Evolutionary conservation across 1,140 invertebrate species (phyloP).

Genomic region (Drosophila nannoptera): DNA sequence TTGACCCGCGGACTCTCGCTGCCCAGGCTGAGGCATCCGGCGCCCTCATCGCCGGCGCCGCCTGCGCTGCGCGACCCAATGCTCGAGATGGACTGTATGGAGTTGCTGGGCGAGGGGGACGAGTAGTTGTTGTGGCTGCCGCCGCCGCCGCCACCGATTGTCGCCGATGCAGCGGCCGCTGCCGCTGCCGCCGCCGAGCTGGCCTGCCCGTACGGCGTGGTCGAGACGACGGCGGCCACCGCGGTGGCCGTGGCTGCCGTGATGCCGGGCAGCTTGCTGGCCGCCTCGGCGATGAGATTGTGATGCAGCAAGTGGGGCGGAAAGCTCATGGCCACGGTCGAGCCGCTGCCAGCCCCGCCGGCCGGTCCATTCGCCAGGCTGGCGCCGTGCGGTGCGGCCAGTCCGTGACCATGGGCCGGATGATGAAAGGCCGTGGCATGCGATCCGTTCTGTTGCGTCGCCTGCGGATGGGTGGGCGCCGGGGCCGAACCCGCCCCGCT

Average conservation of each 20-base stretch:
- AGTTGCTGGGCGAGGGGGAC: slow-evolving; percentile 75
- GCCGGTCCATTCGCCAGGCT: slow-evolving; percentile 54
- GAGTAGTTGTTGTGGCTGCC: slow-evolving; percentile 61
- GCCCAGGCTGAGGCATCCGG: slow-evolving; percentile 58
- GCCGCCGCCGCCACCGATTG: not conserved
- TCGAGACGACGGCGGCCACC: slow-evolving; percentile 63
- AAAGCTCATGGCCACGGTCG: slow-evolving; percentile 80
- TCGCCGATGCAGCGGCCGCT: slow-evolving; percentile 42
- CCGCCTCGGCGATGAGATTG: slow-evolving; percentile 74
- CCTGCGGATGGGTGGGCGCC: slow-evolving; percentile 45
- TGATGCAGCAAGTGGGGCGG: slow-evolving; percentile 81
- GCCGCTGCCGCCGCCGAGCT: slow-evolving; percentile 50
- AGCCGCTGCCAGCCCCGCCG: slow-evolving; percentile 19
- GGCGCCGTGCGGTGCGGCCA: slow-evolving; percentile 39
- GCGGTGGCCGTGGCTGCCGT: slow-evolving; percentile 59
- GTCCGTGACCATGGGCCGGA: slow-evolving; percentile 48
- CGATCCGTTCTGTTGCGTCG: slow-evolving; percentile 30
- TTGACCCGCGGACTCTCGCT: slow-evolving; percentile 70
- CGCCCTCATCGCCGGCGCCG: slow-evolving; percentile 18
- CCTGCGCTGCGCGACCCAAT: slow-evolving; percentile 61
- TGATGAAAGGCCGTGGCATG: slow-evolving; percentile 63
- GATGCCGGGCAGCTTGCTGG: slow-evolving; percentile 70
- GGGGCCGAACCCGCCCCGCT: slow-evolving; percentile 11
- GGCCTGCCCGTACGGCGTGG: slow-evolving; percentile 37
- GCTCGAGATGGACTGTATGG: slow-evolving; percentile 77